phyloP scores from a whole-genome alignment of 92 coral and sea anemone genomes.

The Chrysogorgia sp. region DNA sequence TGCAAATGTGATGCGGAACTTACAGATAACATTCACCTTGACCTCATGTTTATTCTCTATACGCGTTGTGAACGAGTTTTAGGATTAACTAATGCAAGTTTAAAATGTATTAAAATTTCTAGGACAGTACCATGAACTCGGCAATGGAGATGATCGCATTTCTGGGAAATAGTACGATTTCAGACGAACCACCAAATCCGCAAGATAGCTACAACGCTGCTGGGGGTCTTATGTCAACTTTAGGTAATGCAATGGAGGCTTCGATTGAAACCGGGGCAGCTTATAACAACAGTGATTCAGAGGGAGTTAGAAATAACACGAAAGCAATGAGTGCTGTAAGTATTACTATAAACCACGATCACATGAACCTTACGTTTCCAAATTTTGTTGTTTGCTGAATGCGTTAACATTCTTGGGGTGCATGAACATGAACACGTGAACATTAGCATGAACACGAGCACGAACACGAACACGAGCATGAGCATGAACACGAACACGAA shows the following conservation, averaged over 20 bases:
- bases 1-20: no score
- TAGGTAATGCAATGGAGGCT: slow-evolving; percentile 25
- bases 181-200: slow-evolving; percentile 30
- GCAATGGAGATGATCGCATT: slow-evolving; percentile 17
- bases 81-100: neutral
- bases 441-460: no score
- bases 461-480: no score
- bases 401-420: no score
- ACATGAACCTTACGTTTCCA: no score
- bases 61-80: no score
- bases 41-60: no score
- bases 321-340: slow-evolving; percentile 10
- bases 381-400: no score
- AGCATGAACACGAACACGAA: no score
- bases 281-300: neutral
- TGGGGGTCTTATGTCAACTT: slow-evolving; percentile 18
- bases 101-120: neutral
- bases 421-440: no score
- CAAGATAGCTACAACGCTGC: slow-evolving; percentile 25
- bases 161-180: slow-evolving; percentile 20
- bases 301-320: neutral
- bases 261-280: slow-evolving; percentile 5
- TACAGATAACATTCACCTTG: no score
- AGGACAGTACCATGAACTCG: slow-evolving; percentile 31
- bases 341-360: neutral